These are phyloP conservation scores for Gambelia wislizenii DNA, from an alignment of 2,797 vertebrate species.

Conservation along the genomic window DNA sequence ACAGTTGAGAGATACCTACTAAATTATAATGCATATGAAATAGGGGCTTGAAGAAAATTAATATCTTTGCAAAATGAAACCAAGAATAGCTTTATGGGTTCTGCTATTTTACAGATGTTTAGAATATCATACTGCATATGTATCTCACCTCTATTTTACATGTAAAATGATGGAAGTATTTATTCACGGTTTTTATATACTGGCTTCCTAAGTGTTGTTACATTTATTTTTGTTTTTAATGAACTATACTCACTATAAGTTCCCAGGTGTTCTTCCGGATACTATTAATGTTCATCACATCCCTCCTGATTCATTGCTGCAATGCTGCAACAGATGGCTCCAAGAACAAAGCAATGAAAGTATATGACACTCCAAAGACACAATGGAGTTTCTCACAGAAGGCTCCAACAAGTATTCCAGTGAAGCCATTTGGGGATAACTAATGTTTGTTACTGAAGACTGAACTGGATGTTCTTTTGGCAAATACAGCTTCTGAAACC, in stretches of 20 bases:
- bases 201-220: neutral
- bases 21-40: neutral
- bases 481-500: neutral
- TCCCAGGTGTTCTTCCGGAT: neutral
- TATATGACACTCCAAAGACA: constrained; percentile 2
- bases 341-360: constrained; percentile 29
- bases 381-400: neutral
- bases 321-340: neutral
- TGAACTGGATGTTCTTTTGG: constrained; percentile 8
- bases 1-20: neutral
- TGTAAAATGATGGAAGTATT: neutral
- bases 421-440: constrained; percentile 1
- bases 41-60: neutral
- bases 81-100: neutral
- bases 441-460: neutral
- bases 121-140: neutral
- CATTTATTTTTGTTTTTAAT: neutral
- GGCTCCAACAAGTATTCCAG: neutral
- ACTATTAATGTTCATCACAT: neutral
- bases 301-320: neutral
- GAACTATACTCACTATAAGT: neutral
- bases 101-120: neutral
- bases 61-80: neutral
- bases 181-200: neutral
- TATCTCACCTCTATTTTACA: neutral